Evolutionary conservation across 2,888 invertebrate genomes (phyloP), one percentile per base, ranked within the genome.

Genomic region (Hemistola chrysoprasaria): DNA sequence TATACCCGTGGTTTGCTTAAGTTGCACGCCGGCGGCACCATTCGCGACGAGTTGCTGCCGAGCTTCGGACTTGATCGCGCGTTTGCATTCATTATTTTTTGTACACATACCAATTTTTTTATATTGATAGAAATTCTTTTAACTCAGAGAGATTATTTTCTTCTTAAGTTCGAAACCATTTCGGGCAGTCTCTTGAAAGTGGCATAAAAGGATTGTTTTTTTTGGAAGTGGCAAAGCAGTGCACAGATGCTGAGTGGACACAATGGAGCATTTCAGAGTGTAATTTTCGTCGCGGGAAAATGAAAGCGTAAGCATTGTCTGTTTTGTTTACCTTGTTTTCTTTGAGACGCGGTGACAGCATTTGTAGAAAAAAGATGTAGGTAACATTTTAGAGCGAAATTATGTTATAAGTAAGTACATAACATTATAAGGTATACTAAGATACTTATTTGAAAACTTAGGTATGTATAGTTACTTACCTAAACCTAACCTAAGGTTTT

Each of bases 11-110:
- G 66, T 56, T 66, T 53, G 72, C 58, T 78, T n/a, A n/a, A n/a
- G n/a, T n/a, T n/a, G n/a, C n/a, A 80, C 80, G 76, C 59, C 59
- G 60, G 50, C 63, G 67, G 67, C 69, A 62, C 68, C 60, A 64
- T 62, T 74, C 67, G 76, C 40, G 36, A 40, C 78, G 87, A 88
- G 87, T 88, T 79, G 75, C 68, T 75, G 73, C 60, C 77, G 74
- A 75, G 84, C 87, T 73, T 75, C 76, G 66, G 83, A 66, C 74
- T 74, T 72, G 87, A 78, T 72, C 85, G 85, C 83, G 83, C 87
- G 87, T 74, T 79, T 62, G 72, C 71, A 68, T 71, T 73, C 57
- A 43, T 69, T 75, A 62, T 73, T 67, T 16, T 16, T 16, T 16
- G 16, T 3, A 67, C 70, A 63, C 58, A 38, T 34, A 44, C 22